These are phyloP conservation scores for Xenopus petersii DNA, from an alignment of 2,797 vertebrate species.

Conservation along the genomic window DNA sequence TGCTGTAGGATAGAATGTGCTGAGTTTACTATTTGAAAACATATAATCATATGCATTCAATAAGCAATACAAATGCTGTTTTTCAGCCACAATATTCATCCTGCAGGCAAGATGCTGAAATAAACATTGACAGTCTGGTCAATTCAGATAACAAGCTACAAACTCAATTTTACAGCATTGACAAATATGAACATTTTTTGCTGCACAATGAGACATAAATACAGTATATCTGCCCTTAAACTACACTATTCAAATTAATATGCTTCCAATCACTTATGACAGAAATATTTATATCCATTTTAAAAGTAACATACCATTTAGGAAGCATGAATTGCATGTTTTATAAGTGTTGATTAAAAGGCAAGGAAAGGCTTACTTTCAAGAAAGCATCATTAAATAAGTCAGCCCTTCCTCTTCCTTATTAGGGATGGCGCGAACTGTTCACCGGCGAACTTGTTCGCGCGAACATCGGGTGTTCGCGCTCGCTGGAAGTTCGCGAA, in stretches of 20 bases:
- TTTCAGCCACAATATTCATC: slow-evolving; percentile 25
- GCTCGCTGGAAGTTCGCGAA: too few species aligned
- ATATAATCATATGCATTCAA: slow-evolving; percentile 13
- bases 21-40: slow-evolving; percentile 1
- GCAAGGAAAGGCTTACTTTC: too few species aligned
- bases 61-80: slow-evolving; percentile 9
- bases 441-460: too few species aligned
- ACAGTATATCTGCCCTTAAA: background rate
- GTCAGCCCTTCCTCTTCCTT: too few species aligned
- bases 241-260: background rate
- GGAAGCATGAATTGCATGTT: too few species aligned
- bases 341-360: too few species aligned
- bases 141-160: slow-evolving; percentile 17
- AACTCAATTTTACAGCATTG: slow-evolving; percentile 6
- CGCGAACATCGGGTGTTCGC: too few species aligned
- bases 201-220: background rate
- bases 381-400: too few species aligned
- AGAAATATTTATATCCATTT: too few species aligned
- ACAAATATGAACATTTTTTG: slow-evolving; percentile 3
- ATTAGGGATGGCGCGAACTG: too few species aligned
- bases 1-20: slow-evolving; percentile 16
- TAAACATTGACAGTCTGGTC: slow-evolving; percentile 21
- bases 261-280: too few species aligned
- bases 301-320: too few species aligned
- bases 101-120: slow-evolving; percentile 22